Evolutionary conservation across 2,888 invertebrate genomes (phyloP).

Genomic region (Drosophila melanosoma): DNA sequence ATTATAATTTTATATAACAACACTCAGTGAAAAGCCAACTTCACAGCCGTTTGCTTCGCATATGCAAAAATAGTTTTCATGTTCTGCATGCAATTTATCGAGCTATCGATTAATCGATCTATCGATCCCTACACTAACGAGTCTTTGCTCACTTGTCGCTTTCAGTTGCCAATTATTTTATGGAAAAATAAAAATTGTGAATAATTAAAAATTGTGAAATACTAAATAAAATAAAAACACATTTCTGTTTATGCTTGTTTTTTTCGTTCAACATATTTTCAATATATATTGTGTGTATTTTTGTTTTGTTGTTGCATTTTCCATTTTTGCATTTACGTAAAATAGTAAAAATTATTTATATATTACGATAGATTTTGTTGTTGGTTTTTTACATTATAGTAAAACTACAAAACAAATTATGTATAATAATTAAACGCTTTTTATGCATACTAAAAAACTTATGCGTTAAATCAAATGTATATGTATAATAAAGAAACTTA

Average conservation of each 20-base stretch:
- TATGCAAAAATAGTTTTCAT: conserved; percentile 48
- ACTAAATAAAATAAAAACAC: conserved; percentile 59
- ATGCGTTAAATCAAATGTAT: conserved; percentile 40
- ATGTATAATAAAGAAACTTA: conserved; percentile 47
- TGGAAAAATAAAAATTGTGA: conserved; percentile 12
- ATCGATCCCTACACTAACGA: conserved; percentile 50
- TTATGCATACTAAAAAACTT: conserved; percentile 42
- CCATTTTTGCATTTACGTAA: conserved; percentile 54
- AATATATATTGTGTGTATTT: conserved; percentile 64
- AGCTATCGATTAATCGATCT: conserved; percentile 27
- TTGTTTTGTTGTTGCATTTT: conserved; percentile 53
- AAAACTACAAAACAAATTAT: conserved; percentile 76
- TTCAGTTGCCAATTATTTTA: conserved; percentile 7
- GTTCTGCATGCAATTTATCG: conserved; percentile 32
- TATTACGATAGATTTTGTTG: conserved; percentile 47
- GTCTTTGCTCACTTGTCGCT: conserved; percentile 60
- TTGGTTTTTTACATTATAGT: conserved; percentile 55
- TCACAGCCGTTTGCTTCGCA: conserved; percentile 76
- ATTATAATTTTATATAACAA: conserved; percentile 17
- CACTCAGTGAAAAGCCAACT: conserved; percentile 66
- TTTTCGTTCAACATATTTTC: conserved; percentile 69
- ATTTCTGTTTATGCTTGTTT: conserved; percentile 55
- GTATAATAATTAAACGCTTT: conserved; percentile 53
- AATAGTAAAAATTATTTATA: conserved; percentile 65
- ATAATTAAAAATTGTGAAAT: conserved; percentile 17